Conservation (phyloP, 2,888 invertebrate genomes). For the Pachycephus smyrnensis region DNA sequence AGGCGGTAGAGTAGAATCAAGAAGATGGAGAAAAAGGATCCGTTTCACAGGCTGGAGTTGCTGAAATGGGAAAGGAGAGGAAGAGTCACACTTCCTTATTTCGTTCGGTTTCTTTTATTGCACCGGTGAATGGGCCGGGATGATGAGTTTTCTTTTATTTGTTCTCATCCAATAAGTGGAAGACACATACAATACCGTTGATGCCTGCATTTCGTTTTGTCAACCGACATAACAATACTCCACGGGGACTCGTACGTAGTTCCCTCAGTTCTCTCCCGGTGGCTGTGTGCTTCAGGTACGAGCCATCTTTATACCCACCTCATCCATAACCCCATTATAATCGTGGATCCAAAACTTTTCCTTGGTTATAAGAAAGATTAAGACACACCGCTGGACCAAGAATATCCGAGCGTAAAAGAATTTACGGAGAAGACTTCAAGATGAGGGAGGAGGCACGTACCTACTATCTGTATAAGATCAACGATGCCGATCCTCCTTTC, state of each 20-base stretch:
- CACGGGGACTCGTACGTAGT: not conserved
- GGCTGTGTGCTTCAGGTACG: not conserved
- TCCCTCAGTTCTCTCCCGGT: not conserved
- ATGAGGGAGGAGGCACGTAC: not conserved
- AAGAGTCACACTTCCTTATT: slow-evolving; percentile 41
- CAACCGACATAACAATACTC: not conserved
- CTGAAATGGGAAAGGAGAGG: not conserved
- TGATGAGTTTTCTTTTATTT: slow-evolving; percentile 53
- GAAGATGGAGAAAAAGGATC: not conserved
- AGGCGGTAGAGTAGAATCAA: not conserved
- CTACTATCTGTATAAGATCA: not conserved
- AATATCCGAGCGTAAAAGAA: not conserved
- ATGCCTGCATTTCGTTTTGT: not conserved
- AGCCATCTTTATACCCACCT: not conserved
- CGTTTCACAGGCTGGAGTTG: not conserved
- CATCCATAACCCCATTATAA: not conserved
- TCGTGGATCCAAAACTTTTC: not conserved
- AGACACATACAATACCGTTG: slow-evolving; percentile 22
- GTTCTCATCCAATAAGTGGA: slow-evolving; percentile 47
- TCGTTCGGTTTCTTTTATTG: slow-evolving; percentile 48
- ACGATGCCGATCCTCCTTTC: not conserved
- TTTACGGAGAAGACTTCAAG: not conserved
- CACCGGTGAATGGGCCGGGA: slow-evolving; percentile 38
- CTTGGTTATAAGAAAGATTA: not conserved
- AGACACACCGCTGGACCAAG: not conserved